Evolutionary conservation across 1,140 invertebrate species (phyloP).

Genomic region (Ceratosolen solmsi): DNA sequence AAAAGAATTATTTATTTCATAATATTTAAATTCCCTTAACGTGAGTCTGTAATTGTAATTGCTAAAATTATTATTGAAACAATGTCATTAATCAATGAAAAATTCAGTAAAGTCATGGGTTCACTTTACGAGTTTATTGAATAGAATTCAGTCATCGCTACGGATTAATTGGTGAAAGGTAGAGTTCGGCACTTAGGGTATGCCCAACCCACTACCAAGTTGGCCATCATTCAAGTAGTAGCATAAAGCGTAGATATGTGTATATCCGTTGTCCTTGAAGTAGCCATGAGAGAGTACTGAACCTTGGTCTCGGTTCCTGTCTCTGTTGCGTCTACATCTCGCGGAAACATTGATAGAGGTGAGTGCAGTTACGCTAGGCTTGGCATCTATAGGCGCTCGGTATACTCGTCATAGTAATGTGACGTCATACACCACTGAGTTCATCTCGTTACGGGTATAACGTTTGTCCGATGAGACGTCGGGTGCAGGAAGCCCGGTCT

Average conservation of each 20-base stretch:
- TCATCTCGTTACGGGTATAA: slow-evolving; percentile 71
- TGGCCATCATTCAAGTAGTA: not conserved
- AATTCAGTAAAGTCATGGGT: not conserved
- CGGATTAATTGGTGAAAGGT: not conserved
- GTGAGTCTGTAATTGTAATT: too few species aligned
- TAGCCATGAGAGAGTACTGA: not conserved
- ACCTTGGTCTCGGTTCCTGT: not conserved
- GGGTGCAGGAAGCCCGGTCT: slow-evolving; percentile 68
- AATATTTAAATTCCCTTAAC: too few species aligned
- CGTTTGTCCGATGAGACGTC: slow-evolving; percentile 65
- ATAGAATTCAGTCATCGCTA: slow-evolving; percentile 9
- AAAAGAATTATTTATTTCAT: too few species aligned
- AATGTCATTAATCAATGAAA: not conserved
- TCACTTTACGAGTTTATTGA: not conserved
- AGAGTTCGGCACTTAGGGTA: not conserved
- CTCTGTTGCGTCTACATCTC: not conserved
- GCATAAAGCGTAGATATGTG: not conserved
- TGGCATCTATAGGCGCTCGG: slow-evolving; percentile 54
- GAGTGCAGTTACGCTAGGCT: slow-evolving; percentile 54
- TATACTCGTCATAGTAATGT: slow-evolving; percentile 56
- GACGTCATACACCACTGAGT: slow-evolving; percentile 73
- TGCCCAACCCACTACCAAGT: not conserved
- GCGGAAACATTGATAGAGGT: slow-evolving; percentile 40
- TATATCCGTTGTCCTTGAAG: slow-evolving; percentile 4
- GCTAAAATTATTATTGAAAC: not conserved